phyloP scores from a whole-genome alignment of 92 coral and sea anemone genomes.

The Porites cylindrica region DNA sequence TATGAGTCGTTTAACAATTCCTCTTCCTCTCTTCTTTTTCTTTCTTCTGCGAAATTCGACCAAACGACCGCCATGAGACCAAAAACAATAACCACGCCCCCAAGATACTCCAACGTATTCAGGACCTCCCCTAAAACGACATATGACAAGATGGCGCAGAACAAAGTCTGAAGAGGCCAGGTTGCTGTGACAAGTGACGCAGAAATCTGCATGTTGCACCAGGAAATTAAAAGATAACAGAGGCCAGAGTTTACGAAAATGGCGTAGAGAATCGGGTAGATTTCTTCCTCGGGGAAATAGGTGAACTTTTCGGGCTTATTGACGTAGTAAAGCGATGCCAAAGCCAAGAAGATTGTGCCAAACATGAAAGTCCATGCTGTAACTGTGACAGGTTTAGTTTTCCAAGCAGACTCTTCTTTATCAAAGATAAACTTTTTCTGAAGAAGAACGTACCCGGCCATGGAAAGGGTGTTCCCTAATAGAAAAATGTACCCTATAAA shows the following conservation, averaged over 20 bases:
- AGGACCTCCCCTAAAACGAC: conserved; percentile 78
- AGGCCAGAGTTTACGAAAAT: conserved; percentile 80
- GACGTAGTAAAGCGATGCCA: conserved; percentile 78
- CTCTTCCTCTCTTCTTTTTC: conserved; percentile 31
- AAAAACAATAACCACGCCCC: conserved; percentile 69
- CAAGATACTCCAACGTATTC: conserved; percentile 64
- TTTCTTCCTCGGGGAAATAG: conserved; percentile 77
- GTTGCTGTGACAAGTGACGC: conserved; percentile 89
- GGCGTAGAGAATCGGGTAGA: conserved; percentile 83
- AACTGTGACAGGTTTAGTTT: conserved; percentile 75
- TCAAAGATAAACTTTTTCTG: conserved; percentile 82
- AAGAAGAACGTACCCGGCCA: conserved; percentile 74
- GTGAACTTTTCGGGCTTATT: conserved; percentile 80
- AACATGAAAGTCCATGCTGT: conserved; percentile 89
- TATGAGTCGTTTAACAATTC: conserved; percentile 17
- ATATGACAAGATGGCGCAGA: conserved; percentile 84
- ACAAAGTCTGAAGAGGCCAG: conserved; percentile 87
- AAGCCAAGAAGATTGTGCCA: conserved; percentile 79
- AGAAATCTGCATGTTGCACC: conserved; percentile 93
- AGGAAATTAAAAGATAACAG: conserved; percentile 82
- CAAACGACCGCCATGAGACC: conserved; percentile 83
- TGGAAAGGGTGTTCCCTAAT: conserved; percentile 74
- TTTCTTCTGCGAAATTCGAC: conserved; percentile 79
- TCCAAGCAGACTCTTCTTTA: conserved; percentile 75
- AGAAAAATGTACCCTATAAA: conserved; percentile 77